phyloP scores from a whole-genome alignment of 2,888 invertebrate species.

The Oscheius onirici region DNA sequence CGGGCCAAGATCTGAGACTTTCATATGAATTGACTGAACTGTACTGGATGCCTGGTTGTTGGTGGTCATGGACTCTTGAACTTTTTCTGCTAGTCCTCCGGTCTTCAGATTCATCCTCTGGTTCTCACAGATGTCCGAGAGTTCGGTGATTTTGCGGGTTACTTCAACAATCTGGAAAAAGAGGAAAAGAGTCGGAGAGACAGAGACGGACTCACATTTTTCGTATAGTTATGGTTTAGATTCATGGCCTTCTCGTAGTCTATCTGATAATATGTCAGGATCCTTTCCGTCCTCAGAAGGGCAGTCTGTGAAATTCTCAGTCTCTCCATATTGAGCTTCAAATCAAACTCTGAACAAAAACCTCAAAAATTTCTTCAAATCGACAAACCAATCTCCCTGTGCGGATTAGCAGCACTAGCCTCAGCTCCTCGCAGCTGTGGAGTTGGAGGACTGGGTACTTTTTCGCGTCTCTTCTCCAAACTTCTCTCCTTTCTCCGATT shows the following conservation, averaged over 20 bases:
- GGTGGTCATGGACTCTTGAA: background rate
- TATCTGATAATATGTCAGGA: too few species aligned
- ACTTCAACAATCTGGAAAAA: conserved; percentile 14
- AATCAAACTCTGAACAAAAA: too few species aligned
- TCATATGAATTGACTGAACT: background rate
- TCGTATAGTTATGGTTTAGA: conserved; percentile 25
- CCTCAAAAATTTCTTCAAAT: too few species aligned
- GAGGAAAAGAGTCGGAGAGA: background rate
- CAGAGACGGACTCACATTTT: conserved; percentile 17
- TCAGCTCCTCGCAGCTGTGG: too few species aligned
- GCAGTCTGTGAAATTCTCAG: too few species aligned
- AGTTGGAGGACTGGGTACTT: too few species aligned
- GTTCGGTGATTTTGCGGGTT: background rate
- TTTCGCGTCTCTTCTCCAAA: background rate
- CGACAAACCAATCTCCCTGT: too few species aligned
- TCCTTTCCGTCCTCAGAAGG: too few species aligned
- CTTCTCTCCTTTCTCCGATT: background rate
- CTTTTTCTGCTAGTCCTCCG: background rate
- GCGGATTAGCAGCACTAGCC: too few species aligned
- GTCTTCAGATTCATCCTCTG: background rate
- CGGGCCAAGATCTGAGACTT: background rate
- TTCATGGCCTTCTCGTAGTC: background rate
- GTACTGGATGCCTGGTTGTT: background rate
- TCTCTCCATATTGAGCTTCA: too few species aligned
- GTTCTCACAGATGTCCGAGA: conserved; percentile 14